Evolutionary conservation across 2,113 vertebrate genomes (phyloP), one percentile per base, ranked within the genome.

Genomic region (Burhinus oedicnemus): DNA sequence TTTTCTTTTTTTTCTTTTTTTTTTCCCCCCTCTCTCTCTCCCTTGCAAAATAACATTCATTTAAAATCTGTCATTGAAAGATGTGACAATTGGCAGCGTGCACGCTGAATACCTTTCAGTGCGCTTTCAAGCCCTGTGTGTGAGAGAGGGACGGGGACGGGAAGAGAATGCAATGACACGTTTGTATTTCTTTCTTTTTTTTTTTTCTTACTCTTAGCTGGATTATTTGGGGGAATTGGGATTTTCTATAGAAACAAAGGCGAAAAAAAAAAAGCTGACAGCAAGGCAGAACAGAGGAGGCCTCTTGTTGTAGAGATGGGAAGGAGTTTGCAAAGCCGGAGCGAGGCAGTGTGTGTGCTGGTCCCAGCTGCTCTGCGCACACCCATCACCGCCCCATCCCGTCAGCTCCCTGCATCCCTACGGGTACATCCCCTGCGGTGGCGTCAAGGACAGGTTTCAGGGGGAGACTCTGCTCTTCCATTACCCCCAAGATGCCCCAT

Each of bases 31-130:
- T 7, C 57, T 12, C 40, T 5, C 83, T 76, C 60, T 68, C 81
- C 54, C 45, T 93, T 95, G 69, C 93, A 96, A 97, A 96, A 96
- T 95, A 97, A 96, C 95, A 94, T 97, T 96, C 94, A 94, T 97
- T 97, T 97, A 95, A 97, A 97, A 96, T 94, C 82, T 97, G 96
- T 95, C 97, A 96, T 92, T 95, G 88, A 97, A 97, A 95, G 95
- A 96, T 96, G 91, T 72, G 91, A 96, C 78, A 96, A 95, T 95
- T 96, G 89, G 70, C 71, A 97, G 95, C 22, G 19, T 83, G 95
- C 84, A 81, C 54, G 12, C 90, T 95, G 93, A 93, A 61, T 96
- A 95, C 95, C 95, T 97, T 97, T 91, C 89, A 76, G 88, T 79
- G 89, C 1, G 90, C 95, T 96, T 96, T 91, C 87, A 93, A 94